Evolutionary conservation across 2,113 vertebrate species (phyloP), one percentile per base, ranked within the genome.

Genomic region (Poecile atricapillus): DNA sequence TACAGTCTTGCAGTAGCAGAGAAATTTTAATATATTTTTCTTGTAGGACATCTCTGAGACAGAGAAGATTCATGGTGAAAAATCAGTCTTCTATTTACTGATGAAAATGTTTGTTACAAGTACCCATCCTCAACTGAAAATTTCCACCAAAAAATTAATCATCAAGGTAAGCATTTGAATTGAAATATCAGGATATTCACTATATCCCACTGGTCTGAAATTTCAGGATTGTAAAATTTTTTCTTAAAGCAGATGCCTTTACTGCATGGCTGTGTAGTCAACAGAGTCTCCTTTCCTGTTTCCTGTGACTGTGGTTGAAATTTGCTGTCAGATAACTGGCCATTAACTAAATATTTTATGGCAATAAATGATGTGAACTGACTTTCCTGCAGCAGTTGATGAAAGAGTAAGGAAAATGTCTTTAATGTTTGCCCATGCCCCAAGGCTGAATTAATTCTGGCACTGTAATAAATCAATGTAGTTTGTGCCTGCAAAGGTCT

Each of bases 21-120:
- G 30, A 22, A 58, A 70, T 81, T 70, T 67, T 67, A 83, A 80
- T 70, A 3, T 21, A 10, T 83, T 87, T 89, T 79, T 93, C 50
- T 93, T 90, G 24, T 80, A 99, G 99, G 98, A 98, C 76, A 68
- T 97, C 46, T 94, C 95, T 17, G 98, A 98, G 58, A 33, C 94
- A 43, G 98, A 98, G 43, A 96, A 98, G 8, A 56, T 89, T 6
- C 90, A 97, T 84, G 98, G 97, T 35, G 98, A 99, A 81, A 98
- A 98, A 79, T 99, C 99, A 0, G 98, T 99, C 5, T 98, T 99
- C 93, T 99, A 99, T 94, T 96, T 99, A 76, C 95, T 99, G 80
- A 98, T 99, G 96, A 99, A 99, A 97, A 99, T 99, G 99, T 99
- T 99, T 96, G 98, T 98, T 68, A 98, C 97, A 84, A 98, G 98